These are phyloP conservation scores for Odontothrips loti DNA, from an alignment of 2,888 invertebrate genomes.

Conservation along the genomic window DNA sequence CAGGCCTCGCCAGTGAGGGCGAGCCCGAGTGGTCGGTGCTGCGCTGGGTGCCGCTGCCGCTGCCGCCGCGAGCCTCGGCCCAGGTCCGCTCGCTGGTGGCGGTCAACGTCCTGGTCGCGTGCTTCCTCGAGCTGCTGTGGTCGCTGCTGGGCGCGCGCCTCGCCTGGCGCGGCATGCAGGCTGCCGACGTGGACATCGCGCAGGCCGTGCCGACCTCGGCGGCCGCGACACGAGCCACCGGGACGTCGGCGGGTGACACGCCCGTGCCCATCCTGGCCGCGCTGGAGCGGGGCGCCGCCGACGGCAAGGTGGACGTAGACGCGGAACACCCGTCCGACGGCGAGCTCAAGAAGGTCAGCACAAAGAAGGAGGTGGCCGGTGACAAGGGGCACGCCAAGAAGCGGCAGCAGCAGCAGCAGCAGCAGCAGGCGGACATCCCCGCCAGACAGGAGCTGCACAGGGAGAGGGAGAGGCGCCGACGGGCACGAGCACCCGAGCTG, in stretches of 20 bases:
- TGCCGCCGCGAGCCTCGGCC: constrained; percentile 23
- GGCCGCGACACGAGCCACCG: neutral
- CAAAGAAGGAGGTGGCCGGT: neutral
- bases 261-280: neutral
- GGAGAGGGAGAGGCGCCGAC: neutral
- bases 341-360: neutral
- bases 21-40: constrained; percentile 11
- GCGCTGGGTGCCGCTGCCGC: constrained; percentile 14
- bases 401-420: neutral
- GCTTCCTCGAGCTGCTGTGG: constrained; percentile 57
- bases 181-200: neutral
- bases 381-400: neutral
- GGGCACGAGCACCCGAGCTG: constrained; percentile 26
- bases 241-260: too few relatives aligned
- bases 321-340: constrained; percentile 5
- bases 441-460: neutral
- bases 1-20: neutral
- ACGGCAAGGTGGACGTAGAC: constrained; percentile 29
- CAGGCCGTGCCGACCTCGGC: neutral
- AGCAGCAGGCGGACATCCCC: neutral
- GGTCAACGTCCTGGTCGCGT: constrained; percentile 57
- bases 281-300: constrained; percentile 14
- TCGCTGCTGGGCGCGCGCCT: constrained; percentile 57
- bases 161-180: constrained; percentile 58
- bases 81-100: constrained; percentile 49